These are phyloP conservation scores for Parazoanthus swiftii DNA, from an alignment of 92 coral and sea anemone genomes.

Conservation along the genomic window DNA sequence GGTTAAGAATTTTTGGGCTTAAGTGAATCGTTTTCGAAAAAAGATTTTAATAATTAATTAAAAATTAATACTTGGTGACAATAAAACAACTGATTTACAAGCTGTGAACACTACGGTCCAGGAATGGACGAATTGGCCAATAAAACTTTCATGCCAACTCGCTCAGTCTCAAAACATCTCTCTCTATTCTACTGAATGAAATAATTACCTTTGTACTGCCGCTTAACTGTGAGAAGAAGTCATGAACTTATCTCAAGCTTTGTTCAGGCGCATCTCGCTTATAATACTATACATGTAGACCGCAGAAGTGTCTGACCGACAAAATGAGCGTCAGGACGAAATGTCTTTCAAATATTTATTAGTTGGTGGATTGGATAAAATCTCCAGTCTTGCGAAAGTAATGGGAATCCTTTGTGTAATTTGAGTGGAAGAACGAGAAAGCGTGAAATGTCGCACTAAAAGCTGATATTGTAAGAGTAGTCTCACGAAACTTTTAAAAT, in stretches of 20 bases:
- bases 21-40: background rate
- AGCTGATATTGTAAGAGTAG: no score
- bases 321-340: no score
- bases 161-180: background rate
- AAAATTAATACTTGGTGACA: background rate
- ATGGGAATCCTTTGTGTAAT: background rate
- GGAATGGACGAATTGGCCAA: background rate
- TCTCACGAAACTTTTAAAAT: no score
- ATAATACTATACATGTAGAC: background rate
- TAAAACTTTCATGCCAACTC: no score
- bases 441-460: background rate
- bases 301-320: background rate
- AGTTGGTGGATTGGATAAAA: background rate
- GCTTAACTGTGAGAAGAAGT: no score
- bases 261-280: background rate
- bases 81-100: no score
- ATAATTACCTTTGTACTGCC: background rate
- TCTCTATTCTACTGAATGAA: background rate
- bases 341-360: no score
- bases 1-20: background rate
- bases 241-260: background rate
- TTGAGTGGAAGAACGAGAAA: background rate
- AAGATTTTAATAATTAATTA: no score
- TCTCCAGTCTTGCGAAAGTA: background rate
- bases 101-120: background rate